These are phyloP conservation scores for Scaptomyza reducta DNA, from an alignment of 2,888 invertebrate species.

Conservation along the genomic window DNA sequence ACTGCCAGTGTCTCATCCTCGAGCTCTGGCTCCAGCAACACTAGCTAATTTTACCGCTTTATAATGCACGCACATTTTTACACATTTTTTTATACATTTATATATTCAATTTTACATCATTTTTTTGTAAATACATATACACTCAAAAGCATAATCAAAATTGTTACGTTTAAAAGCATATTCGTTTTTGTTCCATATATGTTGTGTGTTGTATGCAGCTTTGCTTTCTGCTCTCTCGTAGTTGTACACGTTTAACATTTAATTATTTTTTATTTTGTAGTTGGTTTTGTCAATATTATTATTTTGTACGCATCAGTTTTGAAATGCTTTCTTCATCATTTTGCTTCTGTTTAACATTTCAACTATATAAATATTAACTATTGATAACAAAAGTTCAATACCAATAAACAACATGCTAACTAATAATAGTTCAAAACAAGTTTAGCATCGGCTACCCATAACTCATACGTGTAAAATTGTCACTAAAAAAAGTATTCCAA, in stretches of 20 bases:
- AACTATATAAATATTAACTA: slow-evolving; percentile 2
- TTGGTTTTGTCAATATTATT: slow-evolving; percentile 6
- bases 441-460: slow-evolving; percentile 5
- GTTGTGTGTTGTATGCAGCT: slow-evolving; percentile 59
- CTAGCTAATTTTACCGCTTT: slow-evolving; percentile 6
- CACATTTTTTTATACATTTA: slow-evolving; percentile 26
- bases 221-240: slow-evolving; percentile 29
- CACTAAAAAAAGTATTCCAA: slow-evolving; percentile 2
- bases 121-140: slow-evolving; percentile 41
- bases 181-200: slow-evolving; percentile 24
- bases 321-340: slow-evolving; percentile 7
- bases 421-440: neutral
- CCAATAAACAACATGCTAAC: neutral
- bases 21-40: slow-evolving; percentile 18
- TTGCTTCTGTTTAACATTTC: too few species aligned
- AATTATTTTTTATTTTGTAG: slow-evolving; percentile 1
- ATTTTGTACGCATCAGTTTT: slow-evolving; percentile 7
- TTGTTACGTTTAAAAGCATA: slow-evolving; percentile 1
- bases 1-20: slow-evolving; percentile 38
- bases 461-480: neutral
- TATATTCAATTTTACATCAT: slow-evolving; percentile 4
- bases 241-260: neutral
- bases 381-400: neutral
- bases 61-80: slow-evolving; percentile 11
- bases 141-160: slow-evolving; percentile 2